Evolutionary conservation across 2,113 vertebrate genomes (phyloP).

Genomic region (Camelus bactrianus): DNA sequence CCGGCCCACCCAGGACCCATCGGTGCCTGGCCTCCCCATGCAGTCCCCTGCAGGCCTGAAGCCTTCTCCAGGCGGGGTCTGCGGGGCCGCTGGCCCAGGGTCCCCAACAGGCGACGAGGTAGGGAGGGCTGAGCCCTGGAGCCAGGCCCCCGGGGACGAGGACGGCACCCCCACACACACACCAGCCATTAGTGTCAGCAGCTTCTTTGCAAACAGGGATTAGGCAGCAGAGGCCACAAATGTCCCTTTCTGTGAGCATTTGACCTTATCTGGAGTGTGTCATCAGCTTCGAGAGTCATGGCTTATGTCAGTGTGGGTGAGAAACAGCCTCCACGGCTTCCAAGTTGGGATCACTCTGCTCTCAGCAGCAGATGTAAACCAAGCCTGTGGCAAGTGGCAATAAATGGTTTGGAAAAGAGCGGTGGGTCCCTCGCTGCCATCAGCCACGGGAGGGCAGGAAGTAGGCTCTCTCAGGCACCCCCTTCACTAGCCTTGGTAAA

Average conservation of each 20-base stretch:
- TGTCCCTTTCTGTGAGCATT: constrained; percentile 70
- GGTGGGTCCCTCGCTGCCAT: background rate
- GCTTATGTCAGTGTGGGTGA: constrained; percentile 68
- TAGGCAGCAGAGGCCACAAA: constrained; percentile 83
- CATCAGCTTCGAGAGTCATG: constrained; percentile 56
- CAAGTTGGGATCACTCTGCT: background rate
- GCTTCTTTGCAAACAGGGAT: constrained; percentile 79
- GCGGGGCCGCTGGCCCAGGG: constrained; percentile 63
- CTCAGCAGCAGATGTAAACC: constrained; percentile 28
- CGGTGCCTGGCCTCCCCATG: background rate
- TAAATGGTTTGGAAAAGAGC: constrained; percentile 61
- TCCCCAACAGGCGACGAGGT: constrained; percentile 64
- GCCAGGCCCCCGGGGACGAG: constrained; percentile 75
- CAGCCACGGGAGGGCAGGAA: background rate
- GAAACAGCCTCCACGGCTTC: constrained; percentile 13
- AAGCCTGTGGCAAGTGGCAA: constrained; percentile 40
- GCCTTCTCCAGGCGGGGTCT: constrained; percentile 24
- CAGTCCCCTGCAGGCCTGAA: background rate
- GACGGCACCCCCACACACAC: constrained; percentile 33
- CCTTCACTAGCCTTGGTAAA: background rate
- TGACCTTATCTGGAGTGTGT: constrained; percentile 65
- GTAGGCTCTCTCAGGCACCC: background rate
- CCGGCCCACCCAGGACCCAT: rapidly evolving
- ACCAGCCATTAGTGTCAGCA: constrained; percentile 80
- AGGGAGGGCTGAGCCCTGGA: constrained; percentile 16